Evolutionary conservation across 2,888 invertebrate genomes (phyloP).

Genomic region (Lasius fuliginosus): DNA sequence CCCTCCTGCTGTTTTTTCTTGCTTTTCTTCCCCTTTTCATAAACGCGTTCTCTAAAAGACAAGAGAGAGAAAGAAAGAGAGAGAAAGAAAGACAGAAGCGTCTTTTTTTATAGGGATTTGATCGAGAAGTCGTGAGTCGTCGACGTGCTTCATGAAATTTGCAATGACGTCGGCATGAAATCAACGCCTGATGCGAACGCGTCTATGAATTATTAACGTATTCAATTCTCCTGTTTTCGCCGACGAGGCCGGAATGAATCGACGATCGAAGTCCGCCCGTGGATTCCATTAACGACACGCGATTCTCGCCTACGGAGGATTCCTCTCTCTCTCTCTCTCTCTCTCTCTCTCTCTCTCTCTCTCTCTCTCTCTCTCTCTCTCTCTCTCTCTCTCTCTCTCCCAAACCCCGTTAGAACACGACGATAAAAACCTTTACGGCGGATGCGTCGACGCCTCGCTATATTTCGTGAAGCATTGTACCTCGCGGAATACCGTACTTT

Average conservation of each 20-base stretch:
- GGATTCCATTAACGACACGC: slow-evolving; percentile 19
- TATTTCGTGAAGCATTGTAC: slow-evolving; percentile 37
- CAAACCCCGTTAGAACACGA: slow-evolving; percentile 5
- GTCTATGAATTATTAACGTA: slow-evolving; percentile 58
- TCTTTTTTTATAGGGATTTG: slow-evolving; percentile 3
- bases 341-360: neutral
- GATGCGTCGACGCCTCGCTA: slow-evolving; percentile 39
- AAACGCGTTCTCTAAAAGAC: neutral
- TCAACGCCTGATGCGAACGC: slow-evolving; percentile 26
- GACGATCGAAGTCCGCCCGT: neutral
- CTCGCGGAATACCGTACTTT: slow-evolving; percentile 35
- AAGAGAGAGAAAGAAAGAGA: neutral
- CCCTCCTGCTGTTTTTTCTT: neutral
- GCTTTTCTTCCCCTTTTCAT: neutral
- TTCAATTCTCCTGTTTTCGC: slow-evolving; percentile 40
- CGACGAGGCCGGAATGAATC: slow-evolving; percentile 42
- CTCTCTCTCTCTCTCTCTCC: neutral
- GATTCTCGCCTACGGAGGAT: slow-evolving; percentile 2
- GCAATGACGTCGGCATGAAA: slow-evolving; percentile 26
- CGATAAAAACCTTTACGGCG: slow-evolving; percentile 51
- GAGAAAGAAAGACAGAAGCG: neutral
- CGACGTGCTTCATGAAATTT: slow-evolving; percentile 32
- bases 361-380: neutral
- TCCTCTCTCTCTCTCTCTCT: neutral
- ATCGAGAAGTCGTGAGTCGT: slow-evolving; percentile 19